Base-by-base conservation (phyloP, 2,113 vertebrate genomes). In the Psittacus erithacus region DNA sequence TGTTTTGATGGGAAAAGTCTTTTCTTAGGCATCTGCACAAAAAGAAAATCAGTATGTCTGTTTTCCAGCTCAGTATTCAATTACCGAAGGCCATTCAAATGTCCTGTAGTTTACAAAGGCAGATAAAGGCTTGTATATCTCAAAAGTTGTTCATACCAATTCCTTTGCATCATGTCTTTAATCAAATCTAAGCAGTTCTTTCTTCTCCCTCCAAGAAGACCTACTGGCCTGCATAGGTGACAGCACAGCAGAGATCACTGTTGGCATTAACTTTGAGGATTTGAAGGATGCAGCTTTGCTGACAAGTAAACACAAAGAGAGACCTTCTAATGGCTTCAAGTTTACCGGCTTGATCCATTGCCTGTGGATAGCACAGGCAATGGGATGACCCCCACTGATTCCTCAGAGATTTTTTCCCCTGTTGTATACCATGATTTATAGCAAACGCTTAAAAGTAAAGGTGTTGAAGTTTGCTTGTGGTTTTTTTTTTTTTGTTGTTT, bases 61-160 rank as follows among this genome's bases (percentile, higher is more conserved):
- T 95, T 93, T 86, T 93, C 74, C 52, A 89, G 33, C 79, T 97
- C 95, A 64, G 88, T 93, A 96, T 96, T 97, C 95, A 97, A 63
- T 89, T 78, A 92, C 69, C 77, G 96, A 97, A 97, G 93, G 79
- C 84, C 93, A 95, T 95, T 97, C 95, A 97, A 96, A 97, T 88
- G 70, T 92, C 95, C 94, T 97, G 86, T 93, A 82, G 83, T 73
- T 97, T 93, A 94, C 90, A 97, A 92, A 97, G 95, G 74, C 86
- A 88, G 50, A 64, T 71, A 88, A 93, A 92, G 29, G 52, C 20
- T 64, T 81, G 57, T 82, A 62, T 92, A 79, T 95, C 97, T 92
- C 95, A 94, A 93, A 96, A 95, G 16, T 65, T 94, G 92, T 96
- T 97, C 93, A 95, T 93, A 92, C 49, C 84, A 92, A 83, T 86